Evolutionary conservation across 2,113 vertebrate species (phyloP), one percentile per base, ranked within the genome.

Genomic region (Actenoides hombroni): DNA sequence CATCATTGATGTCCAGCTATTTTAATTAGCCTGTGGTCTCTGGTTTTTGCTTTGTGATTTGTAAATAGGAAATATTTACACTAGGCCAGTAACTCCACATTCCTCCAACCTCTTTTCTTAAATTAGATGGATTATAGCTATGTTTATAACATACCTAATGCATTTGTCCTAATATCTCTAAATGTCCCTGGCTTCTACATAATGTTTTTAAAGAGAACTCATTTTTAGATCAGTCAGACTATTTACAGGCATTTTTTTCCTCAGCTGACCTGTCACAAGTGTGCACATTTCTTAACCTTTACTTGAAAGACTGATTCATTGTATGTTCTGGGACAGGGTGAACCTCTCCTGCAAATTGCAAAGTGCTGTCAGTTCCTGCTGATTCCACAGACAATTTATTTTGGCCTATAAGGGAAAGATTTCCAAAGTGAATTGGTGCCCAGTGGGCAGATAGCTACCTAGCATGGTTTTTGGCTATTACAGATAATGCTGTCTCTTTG

Each of bases 11-110:
- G n/a, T 65, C 84, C 88, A 91, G 91, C 77, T 96, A 96, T 96
- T 97, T 97, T 91, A 92, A 95, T 84, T 90, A 93, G 76, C 83
- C 16, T 44, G 44, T 54, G 77, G 51, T 86, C 85, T 93, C 86
- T 0, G 1, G 24, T 44, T 93, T 93, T 96, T 37, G 23, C 83
- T 94, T 86, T 92, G 88, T 80, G 57, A 61, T 89, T 91, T 85
- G 74, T 87, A 97, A 93, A 77, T 89, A 70, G 86, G 77, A 92
- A 96, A 87, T 91, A 94, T 76, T 94, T 84, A 79, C 0, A 0
- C 61, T 64, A 63, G 39, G 46, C 61, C 74, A 84, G 42, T 75
- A 91, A 84, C 42, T 69, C 40, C 21, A 65, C 74, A 46, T 95
- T 79, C 81, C 73, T 82, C 77, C 77, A 86, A 56, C 25, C 24